Conservation (phyloP, 2,113 vertebrate genomes). For the Aspidoscelis tigris region DNA sequence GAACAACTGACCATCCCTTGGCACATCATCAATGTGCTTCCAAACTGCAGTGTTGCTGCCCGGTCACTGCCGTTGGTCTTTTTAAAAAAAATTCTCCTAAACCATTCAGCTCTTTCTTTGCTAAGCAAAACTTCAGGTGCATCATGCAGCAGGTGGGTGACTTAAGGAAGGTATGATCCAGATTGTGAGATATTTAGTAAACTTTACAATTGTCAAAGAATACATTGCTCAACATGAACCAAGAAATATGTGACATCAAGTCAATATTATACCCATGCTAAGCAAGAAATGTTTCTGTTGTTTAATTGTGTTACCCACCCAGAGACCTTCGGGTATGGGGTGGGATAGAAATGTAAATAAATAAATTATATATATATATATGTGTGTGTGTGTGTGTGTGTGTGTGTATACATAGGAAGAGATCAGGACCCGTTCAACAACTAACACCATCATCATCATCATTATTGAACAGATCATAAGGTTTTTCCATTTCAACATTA, state of each 20-base stretch:
- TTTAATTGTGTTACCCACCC: too few relatives aligned
- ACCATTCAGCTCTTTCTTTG: background rate
- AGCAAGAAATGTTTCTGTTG: background rate
- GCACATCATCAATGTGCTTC: too few relatives aligned
- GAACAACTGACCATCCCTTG: too few relatives aligned
- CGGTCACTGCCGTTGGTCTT: too few relatives aligned
- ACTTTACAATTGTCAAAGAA: background rate
- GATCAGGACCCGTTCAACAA: background rate
- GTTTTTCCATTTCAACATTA: background rate
- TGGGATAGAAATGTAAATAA: too few relatives aligned
- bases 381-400: too few relatives aligned
- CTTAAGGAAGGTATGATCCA: background rate
- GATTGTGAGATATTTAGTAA: too few relatives aligned
- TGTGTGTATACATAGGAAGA: too few relatives aligned
- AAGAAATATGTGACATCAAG: conserved; percentile 11
- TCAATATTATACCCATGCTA: conserved; percentile 5
- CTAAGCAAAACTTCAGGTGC: background rate
- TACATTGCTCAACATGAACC: background rate
- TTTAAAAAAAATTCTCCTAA: too few relatives aligned
- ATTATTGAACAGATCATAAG: background rate
- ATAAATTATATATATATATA: too few relatives aligned
- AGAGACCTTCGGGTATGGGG: too few relatives aligned
- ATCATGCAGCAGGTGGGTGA: background rate
- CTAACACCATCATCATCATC: background rate
- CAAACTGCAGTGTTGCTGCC: too few relatives aligned